Evolutionary conservation across 2,797 vertebrate genomes (phyloP), one percentile per base, ranked within the genome.

Genomic region (Hoplostethus atlanticus): DNA sequence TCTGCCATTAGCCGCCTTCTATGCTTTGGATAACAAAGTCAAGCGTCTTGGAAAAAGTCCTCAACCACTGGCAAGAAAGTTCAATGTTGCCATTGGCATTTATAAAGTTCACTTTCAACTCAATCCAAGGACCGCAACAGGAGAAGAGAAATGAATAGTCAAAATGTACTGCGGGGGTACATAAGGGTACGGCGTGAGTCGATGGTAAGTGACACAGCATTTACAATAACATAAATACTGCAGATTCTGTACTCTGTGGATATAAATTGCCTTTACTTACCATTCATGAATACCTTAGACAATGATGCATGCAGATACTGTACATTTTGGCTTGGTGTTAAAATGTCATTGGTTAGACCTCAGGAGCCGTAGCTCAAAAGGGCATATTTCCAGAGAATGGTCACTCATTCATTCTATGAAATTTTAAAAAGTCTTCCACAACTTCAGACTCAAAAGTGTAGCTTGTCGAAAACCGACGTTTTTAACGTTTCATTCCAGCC

Each of bases 21-120:
- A 83, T 89, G 87, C 81, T 92, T 92, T 88, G 72, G 81, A 81
- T 88, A 87, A 94, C 86, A 89, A 92, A 87, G 84, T 66, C 64
- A 36, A 73, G 77, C 71, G 12, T 83, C 70, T 80, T 77, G 67
- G 48, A 86, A 90, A 86, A 91, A 76, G 84, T 89, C 87, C 84
- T 78, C 72, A 76, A 68, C 75, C 75, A 25, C 66, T 53, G 71
- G 46, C 75, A 71, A 79, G 71, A 85, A 76, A 79, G 15, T 57
- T 57, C 52, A 30, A 48, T 40, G 69, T 67, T 66, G 60, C 89
- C 54, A 73, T 68, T 79, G 88, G 86, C 86, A 64, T 93, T 74
- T 87, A 68, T 67, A 63, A 59, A 83, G 74, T 87, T 79, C 89
- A 90, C 87, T 84, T 88, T 87, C 77, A 87, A 87, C 79, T 81